Base-by-base conservation (phyloP, 2,113 vertebrate species). In the Procavia capensis region DNA sequence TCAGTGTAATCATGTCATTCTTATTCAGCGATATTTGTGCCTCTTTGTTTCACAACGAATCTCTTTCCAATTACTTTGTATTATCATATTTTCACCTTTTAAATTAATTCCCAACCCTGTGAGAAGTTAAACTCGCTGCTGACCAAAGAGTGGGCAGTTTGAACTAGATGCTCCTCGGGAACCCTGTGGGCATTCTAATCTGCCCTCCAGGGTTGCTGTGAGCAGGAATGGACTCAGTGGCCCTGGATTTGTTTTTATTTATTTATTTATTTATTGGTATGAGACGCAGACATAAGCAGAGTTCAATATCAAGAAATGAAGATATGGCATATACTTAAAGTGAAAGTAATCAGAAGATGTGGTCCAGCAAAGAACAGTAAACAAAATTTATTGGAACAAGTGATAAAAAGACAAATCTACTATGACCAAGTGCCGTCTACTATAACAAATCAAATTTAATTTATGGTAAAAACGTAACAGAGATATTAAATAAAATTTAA, bases 401-500 rank as follows among this genome's bases (percentile, higher is more conserved):
- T 93, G 95, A 90, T 22, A 90, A 92, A 75, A 85, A 92, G 75
- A 57, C 3, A 63, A 80, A 96, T 96, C 96, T 96, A 91, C 95
- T 97, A 78, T 27, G 93, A 95, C 57, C n/a, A n/a, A n/a, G n/a
- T n/a, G n/a, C n/a, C n/a, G n/a, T 96, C 96, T 96, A 91, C 95
- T 97, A 78, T 27, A 94, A 95, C 57, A 84, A 94, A 17, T 36
- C 63, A 94, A 96, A 96, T 95, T 85, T 93, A 97, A 95, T 61
- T 88, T 22, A 57, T 79, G 81, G 47, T 54, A 91, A 80, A 93
- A 41, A 94, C n/a, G n/a, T n/a, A n/a, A n/a, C n/a, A n/a, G n/a
- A n/a, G n/a, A n/a, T n/a, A n/a, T n/a, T n/a, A n/a, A n/a, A n/a
- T n/a, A 89, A 91, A 83, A 87, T 80, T 93, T 41, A 95, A 94